Evolutionary conservation across 64 coral and sea anemone genomes (phyloP), one percentile per base, ranked within the genome.

Genomic region (Acropora tenuis): DNA sequence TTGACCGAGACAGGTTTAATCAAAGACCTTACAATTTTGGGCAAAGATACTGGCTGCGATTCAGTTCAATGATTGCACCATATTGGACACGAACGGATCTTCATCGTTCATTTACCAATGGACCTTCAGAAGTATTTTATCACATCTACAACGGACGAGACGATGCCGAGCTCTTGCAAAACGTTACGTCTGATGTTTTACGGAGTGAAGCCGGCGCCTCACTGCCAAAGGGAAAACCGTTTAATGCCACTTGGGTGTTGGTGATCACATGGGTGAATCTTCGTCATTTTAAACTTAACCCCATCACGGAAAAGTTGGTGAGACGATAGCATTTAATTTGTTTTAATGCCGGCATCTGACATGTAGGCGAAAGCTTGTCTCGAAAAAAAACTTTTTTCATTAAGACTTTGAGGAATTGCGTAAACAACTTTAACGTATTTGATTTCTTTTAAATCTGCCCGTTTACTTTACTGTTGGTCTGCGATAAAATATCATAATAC

Each of bases 21-120:
- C 43, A 86, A 75, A 49, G 85, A 47, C 77, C 91, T 2, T 93
- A 87, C 77, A 80, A 80, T 8, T 93, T 93, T 80, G 91, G 91
- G 11, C 84, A 93, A 61, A 80, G 76, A 67, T 87, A 55, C 5
- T 84, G 74, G 73, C 76, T 88, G 9, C 69, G 79, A 19, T 53
- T 18, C 15, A 15, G 50, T 8, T 47, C 83, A 63, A 80, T 93
- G 42, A 9, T 93, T 5, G 84, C 91, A 17, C 47, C 76, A 3
- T 93, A 93, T 12, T 93, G 91, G 91, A 58, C 84, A 48, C 41
- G 72, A 40, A 74, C 69, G 12, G 40, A 91, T 48, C 20, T 53
- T 48, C 43, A 43, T 45, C 73, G 73, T 13, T 84, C 80, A 45
- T 84, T 84, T 42, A 47, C 3, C 1, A 19, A 61, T 61, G 40